Percentiles rank a stretch among this genome's conserved stretches.
Conservation (phyloP, 2,888 invertebrate species). For the Caenorhabditis doughertyi region DNA sequence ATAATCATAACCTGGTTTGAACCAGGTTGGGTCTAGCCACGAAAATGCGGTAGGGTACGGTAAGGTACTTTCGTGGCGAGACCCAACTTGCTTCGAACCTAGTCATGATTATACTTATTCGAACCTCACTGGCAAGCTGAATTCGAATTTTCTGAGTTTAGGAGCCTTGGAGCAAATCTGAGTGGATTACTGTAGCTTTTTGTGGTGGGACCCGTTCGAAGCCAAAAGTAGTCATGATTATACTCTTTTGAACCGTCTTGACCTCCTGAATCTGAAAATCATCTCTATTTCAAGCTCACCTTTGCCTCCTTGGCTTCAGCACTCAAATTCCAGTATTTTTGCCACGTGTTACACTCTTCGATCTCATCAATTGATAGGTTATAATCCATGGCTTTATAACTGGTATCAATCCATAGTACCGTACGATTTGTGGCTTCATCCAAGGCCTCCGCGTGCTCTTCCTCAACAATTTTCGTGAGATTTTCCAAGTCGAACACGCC, state of each 20-base stretch:
- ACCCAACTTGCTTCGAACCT: too few species aligned
- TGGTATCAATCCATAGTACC: slow-evolving; percentile 79
- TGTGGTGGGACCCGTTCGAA: neutral
- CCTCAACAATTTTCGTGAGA: slow-evolving; percentile 66
- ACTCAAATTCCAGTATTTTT: slow-evolving; percentile 73
- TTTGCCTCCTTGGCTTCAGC: slow-evolving; percentile 15
- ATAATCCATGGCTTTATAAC: slow-evolving; percentile 77
- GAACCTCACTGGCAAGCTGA: neutral
- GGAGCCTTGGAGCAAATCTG: neutral
- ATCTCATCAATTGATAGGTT: slow-evolving; percentile 73
- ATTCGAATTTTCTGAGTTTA: neutral
- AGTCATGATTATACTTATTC: neutral
- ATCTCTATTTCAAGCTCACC: neutral
- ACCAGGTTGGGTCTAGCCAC: neutral
- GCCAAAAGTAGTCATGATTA: neutral
- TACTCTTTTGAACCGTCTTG: neutral
- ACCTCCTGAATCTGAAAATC: neutral
- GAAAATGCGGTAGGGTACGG: too few species aligned
- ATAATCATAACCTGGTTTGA: neutral
- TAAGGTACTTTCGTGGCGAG: too few species aligned
- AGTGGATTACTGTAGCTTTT: neutral
- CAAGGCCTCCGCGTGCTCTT: slow-evolving; percentile 66
- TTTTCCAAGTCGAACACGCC: slow-evolving; percentile 64
- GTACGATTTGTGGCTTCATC: slow-evolving; percentile 70
- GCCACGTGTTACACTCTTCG: slow-evolving; percentile 78